Evolutionary conservation across 2,113 vertebrate species (phyloP).

Genomic region (Zootoca vivipara): DNA sequence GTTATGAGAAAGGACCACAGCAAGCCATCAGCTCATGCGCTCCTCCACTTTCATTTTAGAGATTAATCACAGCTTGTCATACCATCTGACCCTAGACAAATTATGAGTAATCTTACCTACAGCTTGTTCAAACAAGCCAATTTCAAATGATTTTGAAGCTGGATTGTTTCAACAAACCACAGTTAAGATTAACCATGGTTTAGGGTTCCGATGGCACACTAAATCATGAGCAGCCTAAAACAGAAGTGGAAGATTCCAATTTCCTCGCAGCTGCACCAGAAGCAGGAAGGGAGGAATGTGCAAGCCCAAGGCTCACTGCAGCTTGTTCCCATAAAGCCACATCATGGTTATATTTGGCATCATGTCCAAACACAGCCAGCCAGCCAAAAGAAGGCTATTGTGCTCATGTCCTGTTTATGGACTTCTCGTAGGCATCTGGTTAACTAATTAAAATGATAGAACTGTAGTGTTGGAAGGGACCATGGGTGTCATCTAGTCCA

Average conservation of each 20-base stretch:
- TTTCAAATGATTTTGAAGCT: not conserved
- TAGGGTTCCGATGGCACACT: not conserved
- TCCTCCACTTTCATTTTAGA: not conserved
- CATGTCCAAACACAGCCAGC: not conserved
- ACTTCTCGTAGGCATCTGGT: no score
- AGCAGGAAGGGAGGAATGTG: no score
- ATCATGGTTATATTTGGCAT: not conserved
- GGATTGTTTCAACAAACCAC: not conserved
- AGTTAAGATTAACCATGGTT: not conserved
- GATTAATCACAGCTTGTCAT: not conserved
- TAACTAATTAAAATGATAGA: no score
- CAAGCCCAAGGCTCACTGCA: not conserved
- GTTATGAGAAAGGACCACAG: not conserved
- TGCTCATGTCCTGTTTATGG: no score
- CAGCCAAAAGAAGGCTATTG: no score
- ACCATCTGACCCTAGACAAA: not conserved
- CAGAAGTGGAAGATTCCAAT: not conserved
- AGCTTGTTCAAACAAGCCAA: not conserved
- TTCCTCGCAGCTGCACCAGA: no score
- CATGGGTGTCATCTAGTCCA: no score
- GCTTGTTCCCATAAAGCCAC: not conserved
- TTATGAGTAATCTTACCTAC: not conserved
- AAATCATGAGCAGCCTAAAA: not conserved
- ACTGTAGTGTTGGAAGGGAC: no score
- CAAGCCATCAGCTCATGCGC: not conserved